Evolutionary conservation across 1,140 invertebrate genomes (phyloP).

Genomic region (Papilio polytes): DNA sequence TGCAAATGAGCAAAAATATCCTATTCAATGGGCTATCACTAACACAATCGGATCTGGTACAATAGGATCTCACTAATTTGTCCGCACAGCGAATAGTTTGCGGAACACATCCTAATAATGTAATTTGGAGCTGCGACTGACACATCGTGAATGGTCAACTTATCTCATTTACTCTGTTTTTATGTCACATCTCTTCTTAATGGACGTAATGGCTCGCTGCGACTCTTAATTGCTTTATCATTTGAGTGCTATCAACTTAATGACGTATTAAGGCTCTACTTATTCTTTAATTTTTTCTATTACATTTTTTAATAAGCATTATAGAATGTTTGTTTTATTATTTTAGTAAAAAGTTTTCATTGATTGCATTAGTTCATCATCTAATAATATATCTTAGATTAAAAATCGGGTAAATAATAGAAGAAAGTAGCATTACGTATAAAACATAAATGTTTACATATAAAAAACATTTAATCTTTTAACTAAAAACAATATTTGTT

Average conservation of each 20-base stretch:
- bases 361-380: too few relatives aligned
- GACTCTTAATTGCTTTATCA: conserved; percentile 25
- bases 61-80: conserved; percentile 18
- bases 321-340: too few relatives aligned
- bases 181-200: conserved; percentile 37
- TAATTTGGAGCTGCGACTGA: conserved; percentile 35
- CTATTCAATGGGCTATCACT: conserved; percentile 11
- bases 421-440: too few relatives aligned
- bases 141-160: conserved; percentile 23
- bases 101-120: conserved; percentile 37
- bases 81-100: background rate
- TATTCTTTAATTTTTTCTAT: background rate
- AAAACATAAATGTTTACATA: too few relatives aligned
- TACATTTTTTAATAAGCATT: background rate
- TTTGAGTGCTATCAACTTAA: conserved; percentile 17
- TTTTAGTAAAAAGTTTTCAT: too few relatives aligned
- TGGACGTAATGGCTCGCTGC: conserved; percentile 22
- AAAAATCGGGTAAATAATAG: too few relatives aligned
- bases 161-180: conserved; percentile 34
- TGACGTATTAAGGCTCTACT: background rate
- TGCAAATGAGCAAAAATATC: background rate
- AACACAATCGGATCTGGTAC: background rate
- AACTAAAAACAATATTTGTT: too few relatives aligned
- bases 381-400: too few relatives aligned
- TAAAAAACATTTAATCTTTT: too few relatives aligned